phyloP scores from a whole-genome alignment of 2,113 vertebrate genomes.

The Oreocharis arfaki region DNA sequence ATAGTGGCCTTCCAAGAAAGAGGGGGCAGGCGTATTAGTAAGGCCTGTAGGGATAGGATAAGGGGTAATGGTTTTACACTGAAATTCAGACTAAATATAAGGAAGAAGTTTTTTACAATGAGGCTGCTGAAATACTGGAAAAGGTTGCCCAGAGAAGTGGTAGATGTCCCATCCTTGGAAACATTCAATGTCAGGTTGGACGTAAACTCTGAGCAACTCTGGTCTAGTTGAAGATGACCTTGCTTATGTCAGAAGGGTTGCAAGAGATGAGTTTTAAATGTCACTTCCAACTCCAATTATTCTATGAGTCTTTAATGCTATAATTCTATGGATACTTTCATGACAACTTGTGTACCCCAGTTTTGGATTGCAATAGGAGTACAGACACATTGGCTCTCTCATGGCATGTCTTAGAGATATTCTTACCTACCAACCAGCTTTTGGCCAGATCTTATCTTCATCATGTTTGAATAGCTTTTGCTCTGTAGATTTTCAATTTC shows the following conservation, averaged over 20 bases:
- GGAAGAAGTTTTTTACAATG: background rate
- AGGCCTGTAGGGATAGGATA: background rate
- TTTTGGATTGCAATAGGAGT: background rate
- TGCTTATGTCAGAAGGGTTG: background rate
- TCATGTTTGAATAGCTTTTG: background rate
- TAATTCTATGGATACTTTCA: background rate
- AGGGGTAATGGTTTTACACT: background rate
- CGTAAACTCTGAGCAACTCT: background rate
- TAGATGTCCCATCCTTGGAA: background rate
- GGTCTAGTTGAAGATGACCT: background rate
- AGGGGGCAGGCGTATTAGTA: background rate
- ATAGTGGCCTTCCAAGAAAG: background rate
- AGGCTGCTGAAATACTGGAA: background rate
- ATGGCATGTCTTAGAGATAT: background rate
- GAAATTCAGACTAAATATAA: background rate
- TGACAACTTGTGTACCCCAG: background rate
- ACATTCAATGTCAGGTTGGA: background rate
- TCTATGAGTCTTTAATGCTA: background rate
- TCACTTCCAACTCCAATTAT: background rate
- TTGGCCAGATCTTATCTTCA: background rate
- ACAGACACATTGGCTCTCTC: background rate
- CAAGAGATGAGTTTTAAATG: background rate
- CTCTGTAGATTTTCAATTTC: background rate
- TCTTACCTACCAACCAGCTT: background rate
- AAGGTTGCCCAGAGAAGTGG: background rate